Base-by-base conservation (phyloP, 92 coral and sea anemone genomes). In the Scolanthus callimorphus region DNA sequence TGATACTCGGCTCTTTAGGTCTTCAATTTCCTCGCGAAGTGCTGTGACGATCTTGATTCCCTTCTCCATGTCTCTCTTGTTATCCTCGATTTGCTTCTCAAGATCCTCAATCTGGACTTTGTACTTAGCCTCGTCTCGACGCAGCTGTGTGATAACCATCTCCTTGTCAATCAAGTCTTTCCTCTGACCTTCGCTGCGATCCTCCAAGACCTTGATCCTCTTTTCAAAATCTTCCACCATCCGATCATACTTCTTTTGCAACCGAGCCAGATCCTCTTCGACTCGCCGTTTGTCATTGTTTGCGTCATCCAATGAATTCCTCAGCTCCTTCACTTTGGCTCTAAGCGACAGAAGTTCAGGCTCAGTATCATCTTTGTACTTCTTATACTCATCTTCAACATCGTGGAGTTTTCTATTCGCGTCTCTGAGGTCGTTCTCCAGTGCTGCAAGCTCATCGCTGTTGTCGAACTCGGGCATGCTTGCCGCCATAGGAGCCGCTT, bases 121-220 rank as follows among this genome's bases (percentile, higher is more conserved):
- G 31, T 63, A 63, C 2, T 67, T 71, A 21, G 49, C 54, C 26
- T 73, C 60, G 8, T 78, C 81, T 20, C 70, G 72, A 25, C 76
- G 73, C 54, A 69, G 65, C 52, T 73, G 80, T 23, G 57, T 69
- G 22, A 83, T 73, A 11, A 62, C 19, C 20, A 54, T 27, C 39
- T 87, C 96, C 38, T 82, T 83, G 17, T 78, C 85, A 27, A 77
- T 50, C n/a, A 79, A 31, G 53, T 87, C 96, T 24, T 60, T 41
- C 55, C 80, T 74, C 57, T 81, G 74, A 44, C 65, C 73, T 21
- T 64, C 89, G 49, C 85, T 70, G 26, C 83, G 82, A 20, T 83
- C 86, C 20, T 64, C 81, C 9, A 76, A 69, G 20, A 39, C 31
- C 9, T 34, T 46, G 58, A 82, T 76, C 55, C 72, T 69, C 75